Evolutionary conservation across 2,113 vertebrate genomes (phyloP).

Genomic region (Ictalurus punctatus): DNA sequence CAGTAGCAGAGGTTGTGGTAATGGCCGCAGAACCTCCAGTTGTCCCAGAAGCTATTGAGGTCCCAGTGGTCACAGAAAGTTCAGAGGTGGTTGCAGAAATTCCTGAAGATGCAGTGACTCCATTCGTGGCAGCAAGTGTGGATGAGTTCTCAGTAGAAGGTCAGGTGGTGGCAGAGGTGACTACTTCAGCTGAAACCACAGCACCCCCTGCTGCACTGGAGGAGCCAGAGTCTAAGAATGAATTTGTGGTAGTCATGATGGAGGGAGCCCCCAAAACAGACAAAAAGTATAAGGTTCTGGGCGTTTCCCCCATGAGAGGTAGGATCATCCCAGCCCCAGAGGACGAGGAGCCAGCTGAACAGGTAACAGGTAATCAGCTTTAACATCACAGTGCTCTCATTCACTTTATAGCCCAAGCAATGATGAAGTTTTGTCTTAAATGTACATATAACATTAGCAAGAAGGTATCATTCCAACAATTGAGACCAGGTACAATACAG

Average conservation of each 20-base stretch:
- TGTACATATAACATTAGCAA: not conserved
- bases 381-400: not conserved
- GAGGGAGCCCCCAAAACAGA: constrained; percentile 67
- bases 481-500: not conserved
- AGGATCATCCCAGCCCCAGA: constrained; percentile 66
- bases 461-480: not conserved
- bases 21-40: not conserved
- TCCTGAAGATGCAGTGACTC: constrained; percentile 7
- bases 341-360: constrained; percentile 49
- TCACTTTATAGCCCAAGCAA: not conserved
- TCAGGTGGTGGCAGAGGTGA: not conserved
- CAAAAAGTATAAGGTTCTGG: constrained; percentile 67
- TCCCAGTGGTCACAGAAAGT: not conserved
- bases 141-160: not conserved
- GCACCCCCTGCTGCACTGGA: constrained; percentile 33
- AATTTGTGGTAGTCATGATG: constrained; percentile 71
- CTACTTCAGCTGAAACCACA: constrained; percentile 12
- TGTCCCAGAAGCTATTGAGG: not conserved
- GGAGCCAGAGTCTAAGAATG: constrained; percentile 50
- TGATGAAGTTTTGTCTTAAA: not conserved
- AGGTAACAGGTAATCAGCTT: constrained; percentile 57
- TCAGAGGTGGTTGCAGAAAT: constrained; percentile 19
- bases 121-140: constrained; percentile 13
- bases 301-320: constrained; percentile 63
- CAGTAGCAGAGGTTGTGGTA: not conserved